A percentile compares a stretch with the other conserved stretches of the same genome.
Evolutionary conservation across 2,113 vertebrate genomes (phyloP).

Genomic region (Aptenodytes forsteri): DNA sequence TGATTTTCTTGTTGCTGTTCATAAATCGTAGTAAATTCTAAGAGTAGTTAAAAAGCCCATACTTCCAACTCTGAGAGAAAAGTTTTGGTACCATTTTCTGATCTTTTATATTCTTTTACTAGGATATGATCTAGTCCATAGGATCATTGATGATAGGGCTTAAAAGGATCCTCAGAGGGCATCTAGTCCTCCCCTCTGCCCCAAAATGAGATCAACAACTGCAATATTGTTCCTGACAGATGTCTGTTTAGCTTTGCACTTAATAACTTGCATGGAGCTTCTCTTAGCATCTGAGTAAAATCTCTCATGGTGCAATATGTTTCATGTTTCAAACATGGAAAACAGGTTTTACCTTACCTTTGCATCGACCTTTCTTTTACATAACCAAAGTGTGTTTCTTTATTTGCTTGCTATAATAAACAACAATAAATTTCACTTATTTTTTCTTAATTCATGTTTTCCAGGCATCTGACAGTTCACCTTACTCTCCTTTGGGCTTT

Average conservation of each 20-base stretch:
- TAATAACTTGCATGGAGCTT: background rate
- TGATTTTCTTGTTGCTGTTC: background rate
- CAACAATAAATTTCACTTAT: accelerated
- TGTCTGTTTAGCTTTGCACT: background rate
- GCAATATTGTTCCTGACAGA: background rate
- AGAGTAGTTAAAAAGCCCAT: background rate
- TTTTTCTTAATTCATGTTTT: background rate
- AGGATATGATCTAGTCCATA: background rate
- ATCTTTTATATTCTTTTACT: background rate
- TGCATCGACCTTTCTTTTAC: background rate
- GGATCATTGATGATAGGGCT: accelerated
- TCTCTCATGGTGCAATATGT: background rate
- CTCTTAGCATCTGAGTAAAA: background rate
- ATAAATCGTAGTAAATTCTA: background rate
- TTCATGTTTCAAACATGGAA: background rate
- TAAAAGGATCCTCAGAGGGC: background rate
- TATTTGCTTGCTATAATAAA: background rate
- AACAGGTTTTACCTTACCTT: background rate
- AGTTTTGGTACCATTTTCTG: background rate
- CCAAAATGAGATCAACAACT: background rate
- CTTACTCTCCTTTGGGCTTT: background rate
- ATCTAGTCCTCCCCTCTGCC: background rate
- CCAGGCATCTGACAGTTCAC: background rate
- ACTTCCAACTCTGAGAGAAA: background rate
- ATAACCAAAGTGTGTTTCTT: background rate